A percentile compares a stretch with the other conserved stretches of the same genome.
Evolutionary conservation across 2,797 vertebrate genomes (phyloP).

Genomic region (Octomys mimax): DNA sequence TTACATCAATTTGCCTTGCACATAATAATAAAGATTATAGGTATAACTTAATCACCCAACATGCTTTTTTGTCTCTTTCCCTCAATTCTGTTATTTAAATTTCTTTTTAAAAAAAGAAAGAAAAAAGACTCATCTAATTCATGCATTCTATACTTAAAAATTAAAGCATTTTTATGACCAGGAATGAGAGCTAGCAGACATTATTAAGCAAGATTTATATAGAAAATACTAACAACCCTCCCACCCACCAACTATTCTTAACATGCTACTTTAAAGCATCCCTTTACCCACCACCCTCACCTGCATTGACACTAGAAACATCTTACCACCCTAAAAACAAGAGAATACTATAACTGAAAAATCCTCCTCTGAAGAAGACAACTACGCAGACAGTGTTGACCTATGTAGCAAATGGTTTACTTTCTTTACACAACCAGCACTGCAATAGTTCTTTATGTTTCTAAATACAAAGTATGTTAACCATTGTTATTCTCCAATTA

Average conservation of each 20-base stretch:
- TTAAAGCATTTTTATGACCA: constrained; percentile 63
- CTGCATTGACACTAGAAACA: not conserved
- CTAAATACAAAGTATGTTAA: constrained; percentile 18
- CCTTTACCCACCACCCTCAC: not conserved
- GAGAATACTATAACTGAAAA: constrained; percentile 81
- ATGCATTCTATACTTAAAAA: constrained; percentile 51
- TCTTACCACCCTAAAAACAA: constrained; percentile 82
- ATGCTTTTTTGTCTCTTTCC: too few species aligned
- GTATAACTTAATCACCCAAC: too few species aligned
- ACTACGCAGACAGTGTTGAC: constrained; percentile 91
- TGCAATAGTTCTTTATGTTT: constrained; percentile 87
- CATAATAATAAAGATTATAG: not conserved
- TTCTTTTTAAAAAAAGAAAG: not conserved
- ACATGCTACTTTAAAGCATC: constrained; percentile 86
- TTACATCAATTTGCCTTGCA: not conserved
- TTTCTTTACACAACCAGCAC: constrained; percentile 89
- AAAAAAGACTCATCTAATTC: constrained; percentile 16
- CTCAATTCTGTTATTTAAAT: not conserved
- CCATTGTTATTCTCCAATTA: not conserved
- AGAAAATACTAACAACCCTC: constrained; percentile 72
- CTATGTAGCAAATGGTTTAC: constrained; percentile 91
- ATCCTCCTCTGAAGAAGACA: constrained; percentile 85
- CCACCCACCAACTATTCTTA: constrained; percentile 85
- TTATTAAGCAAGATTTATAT: constrained; percentile 82
- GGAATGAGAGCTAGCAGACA: constrained; percentile 87